phyloP scores from a whole-genome alignment of 23 tunicate species.

The Trididemnum nubilum region DNA sequence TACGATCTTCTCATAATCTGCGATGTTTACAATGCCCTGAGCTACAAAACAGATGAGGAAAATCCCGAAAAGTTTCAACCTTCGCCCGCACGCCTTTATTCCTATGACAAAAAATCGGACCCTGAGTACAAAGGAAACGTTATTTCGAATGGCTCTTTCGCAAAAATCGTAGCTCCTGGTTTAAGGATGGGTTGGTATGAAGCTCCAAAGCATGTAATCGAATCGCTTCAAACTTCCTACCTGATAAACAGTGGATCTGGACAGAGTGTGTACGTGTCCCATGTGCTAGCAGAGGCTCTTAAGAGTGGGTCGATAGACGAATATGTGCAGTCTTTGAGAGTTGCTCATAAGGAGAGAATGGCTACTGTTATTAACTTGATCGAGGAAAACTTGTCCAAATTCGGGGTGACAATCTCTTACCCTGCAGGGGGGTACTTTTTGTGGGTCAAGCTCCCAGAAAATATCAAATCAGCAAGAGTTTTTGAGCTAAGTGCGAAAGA shows the following conservation, averaged over 20 bases:
- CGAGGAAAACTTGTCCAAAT: slow-evolving; percentile 17
- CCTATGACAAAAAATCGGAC: slow-evolving; percentile 64
- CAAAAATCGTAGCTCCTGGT: slow-evolving; percentile 79
- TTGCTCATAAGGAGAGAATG: slow-evolving; percentile 62
- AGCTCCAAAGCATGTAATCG: slow-evolving; percentile 46
- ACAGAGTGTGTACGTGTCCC: slow-evolving; percentile 19
- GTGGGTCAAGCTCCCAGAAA: slow-evolving; percentile 75
- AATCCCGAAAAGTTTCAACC: slow-evolving; percentile 38
- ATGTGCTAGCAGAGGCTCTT: slow-evolving; percentile 44
- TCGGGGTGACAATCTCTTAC: slow-evolving; percentile 58
- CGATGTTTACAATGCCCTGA: slow-evolving; percentile 75
- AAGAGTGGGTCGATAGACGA: slow-evolving; percentile 43
- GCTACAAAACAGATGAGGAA: slow-evolving; percentile 15
- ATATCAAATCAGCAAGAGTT: slow-evolving; percentile 30
- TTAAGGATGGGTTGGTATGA: slow-evolving; percentile 83
- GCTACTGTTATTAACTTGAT: slow-evolving; percentile 30
- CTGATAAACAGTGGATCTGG: slow-evolving; percentile 53
- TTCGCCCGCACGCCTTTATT: slow-evolving; percentile 62
- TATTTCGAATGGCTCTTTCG: slow-evolving; percentile 58
- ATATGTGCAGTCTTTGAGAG: slow-evolving; percentile 42
- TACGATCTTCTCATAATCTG: slow-evolving; percentile 63
- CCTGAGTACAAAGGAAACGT: slow-evolving; percentile 73
- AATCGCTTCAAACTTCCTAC: slow-evolving; percentile 9
- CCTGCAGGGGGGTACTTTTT: slow-evolving; percentile 81
- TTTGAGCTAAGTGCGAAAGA: slow-evolving; percentile 28